A percentile compares a stretch with the other conserved stretches of the same genome.
Evolutionary conservation across 2,888 invertebrate species (phyloP).

Genomic region (Synergus japonicus): DNA sequence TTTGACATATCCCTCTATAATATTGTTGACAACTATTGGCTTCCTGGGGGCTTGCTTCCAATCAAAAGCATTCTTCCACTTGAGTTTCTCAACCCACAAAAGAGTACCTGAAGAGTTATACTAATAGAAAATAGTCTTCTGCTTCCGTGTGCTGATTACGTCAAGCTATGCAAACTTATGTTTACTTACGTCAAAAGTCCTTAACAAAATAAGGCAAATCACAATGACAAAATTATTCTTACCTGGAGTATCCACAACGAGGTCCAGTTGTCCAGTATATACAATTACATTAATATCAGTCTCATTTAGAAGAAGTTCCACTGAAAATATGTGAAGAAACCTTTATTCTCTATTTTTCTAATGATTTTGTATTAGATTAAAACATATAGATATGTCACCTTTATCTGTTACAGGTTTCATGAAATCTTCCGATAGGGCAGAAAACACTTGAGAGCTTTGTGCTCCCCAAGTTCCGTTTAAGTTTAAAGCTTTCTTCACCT

Average conservation of each 20-base stretch:
- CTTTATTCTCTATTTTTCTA: not conserved
- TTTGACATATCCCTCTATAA: slow-evolving; percentile 87
- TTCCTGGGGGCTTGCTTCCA: slow-evolving; percentile 81
- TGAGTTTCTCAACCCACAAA: slow-evolving; percentile 25
- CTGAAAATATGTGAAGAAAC: slow-evolving; percentile 70
- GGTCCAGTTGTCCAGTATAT: slow-evolving; percentile 89
- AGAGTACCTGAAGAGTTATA: slow-evolving; percentile 18
- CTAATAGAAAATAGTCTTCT: not conserved
- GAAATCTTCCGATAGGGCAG: slow-evolving; percentile 82
- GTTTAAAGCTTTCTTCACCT: slow-evolving; percentile 83
- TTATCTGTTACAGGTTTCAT: slow-evolving; percentile 88
- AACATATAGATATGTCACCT: slow-evolving; percentile 76
- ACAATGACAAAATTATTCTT: slow-evolving; percentile 58
- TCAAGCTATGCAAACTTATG: not conserved
- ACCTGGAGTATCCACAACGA: slow-evolving; percentile 91
- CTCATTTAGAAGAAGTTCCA: slow-evolving; percentile 84
- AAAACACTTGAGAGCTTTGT: slow-evolving; percentile 82
- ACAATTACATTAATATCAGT: slow-evolving; percentile 85
- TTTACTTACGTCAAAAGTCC: not conserved
- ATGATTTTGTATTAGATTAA: no score
- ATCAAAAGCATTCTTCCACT: slow-evolving; percentile 76
- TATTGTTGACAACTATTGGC: slow-evolving; percentile 81
- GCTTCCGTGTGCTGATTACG: not conserved
- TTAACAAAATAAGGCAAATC: not conserved
- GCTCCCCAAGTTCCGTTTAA: slow-evolving; percentile 82